Evolutionary conservation across 2,113 vertebrate species (phyloP).

Genomic region (Chloebia gouldiae): DNA sequence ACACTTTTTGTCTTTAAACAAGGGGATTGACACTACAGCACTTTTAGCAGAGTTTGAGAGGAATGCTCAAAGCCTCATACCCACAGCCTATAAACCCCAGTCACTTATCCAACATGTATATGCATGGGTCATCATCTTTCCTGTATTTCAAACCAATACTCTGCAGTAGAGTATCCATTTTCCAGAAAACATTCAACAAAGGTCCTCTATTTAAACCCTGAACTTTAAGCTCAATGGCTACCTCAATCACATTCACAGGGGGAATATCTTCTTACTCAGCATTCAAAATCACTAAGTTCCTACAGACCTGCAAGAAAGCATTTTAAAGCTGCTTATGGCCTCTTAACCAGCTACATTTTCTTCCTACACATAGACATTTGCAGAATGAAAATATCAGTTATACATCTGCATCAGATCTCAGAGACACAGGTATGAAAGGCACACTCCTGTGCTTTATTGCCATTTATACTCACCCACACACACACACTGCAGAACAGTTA

Average conservation of each 20-base stretch:
- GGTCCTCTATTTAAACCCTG: constrained; percentile 19
- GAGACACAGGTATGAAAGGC: constrained; percentile 27
- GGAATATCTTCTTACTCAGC: constrained; percentile 54
- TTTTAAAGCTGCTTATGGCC: constrained; percentile 47
- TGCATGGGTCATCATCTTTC: neutral
- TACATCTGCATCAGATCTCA: constrained; percentile 5
- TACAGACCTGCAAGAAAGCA: constrained; percentile 29
- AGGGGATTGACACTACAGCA: neutral
- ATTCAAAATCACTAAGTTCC: neutral
- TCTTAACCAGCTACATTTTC: constrained; percentile 47
- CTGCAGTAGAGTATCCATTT: neutral
- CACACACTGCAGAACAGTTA: neutral
- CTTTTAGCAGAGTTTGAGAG: neutral
- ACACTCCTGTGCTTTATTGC: neutral
- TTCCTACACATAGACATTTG: constrained; percentile 24
- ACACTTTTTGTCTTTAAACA: neutral
- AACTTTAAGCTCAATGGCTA: constrained; percentile 50
- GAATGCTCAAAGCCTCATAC: neutral
- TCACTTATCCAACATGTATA: neutral
- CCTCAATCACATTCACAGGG: neutral
- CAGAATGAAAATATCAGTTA: constrained; percentile 38
- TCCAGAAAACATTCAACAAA: constrained; percentile 26
- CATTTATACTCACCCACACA: constrained; percentile 19
- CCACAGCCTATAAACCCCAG: neutral
- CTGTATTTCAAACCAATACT: neutral